These are phyloP conservation scores for Pinna nobilis DNA, from an alignment of 1,140 invertebrate species.

Conservation along the genomic window DNA sequence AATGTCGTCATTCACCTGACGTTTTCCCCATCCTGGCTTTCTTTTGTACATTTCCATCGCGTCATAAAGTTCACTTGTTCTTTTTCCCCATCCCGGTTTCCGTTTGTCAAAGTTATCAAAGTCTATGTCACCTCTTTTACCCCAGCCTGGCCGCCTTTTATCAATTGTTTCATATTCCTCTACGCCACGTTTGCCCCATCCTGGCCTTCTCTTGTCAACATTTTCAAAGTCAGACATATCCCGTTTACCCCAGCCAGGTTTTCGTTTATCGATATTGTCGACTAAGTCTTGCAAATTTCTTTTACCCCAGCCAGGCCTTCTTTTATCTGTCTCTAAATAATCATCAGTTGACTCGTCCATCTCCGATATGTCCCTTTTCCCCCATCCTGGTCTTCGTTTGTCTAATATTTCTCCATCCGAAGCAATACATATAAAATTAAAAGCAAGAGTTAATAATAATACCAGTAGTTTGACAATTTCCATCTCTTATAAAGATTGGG, in stretches of 20 bases:
- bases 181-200: conserved; percentile 38
- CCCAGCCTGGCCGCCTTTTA: conserved; percentile 42
- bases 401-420: conserved; percentile 31
- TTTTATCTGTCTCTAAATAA: conserved; percentile 35
- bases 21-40: conserved; percentile 42
- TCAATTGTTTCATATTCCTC: conserved; percentile 32
- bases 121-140: conserved; percentile 35
- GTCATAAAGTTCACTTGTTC: conserved; percentile 33
- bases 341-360: conserved; percentile 29
- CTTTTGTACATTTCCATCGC: conserved; percentile 47
- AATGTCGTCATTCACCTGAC: conserved; percentile 37
- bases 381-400: conserved; percentile 46
- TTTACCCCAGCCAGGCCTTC: conserved; percentile 49
- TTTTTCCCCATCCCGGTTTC: conserved; percentile 52
- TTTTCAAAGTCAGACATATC: not conserved
- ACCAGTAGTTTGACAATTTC: not conserved
- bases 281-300: conserved; percentile 10
- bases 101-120: conserved; percentile 44
- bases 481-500: not conserved
- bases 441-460: not conserved
- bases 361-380: conserved; percentile 33
- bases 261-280: conserved; percentile 41
- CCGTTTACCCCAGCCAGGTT: conserved; percentile 54
- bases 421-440: conserved; percentile 19
- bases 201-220: conserved; percentile 32